Base-by-base conservation (phyloP, 1,140 invertebrate species). In the Formica selysi region DNA sequence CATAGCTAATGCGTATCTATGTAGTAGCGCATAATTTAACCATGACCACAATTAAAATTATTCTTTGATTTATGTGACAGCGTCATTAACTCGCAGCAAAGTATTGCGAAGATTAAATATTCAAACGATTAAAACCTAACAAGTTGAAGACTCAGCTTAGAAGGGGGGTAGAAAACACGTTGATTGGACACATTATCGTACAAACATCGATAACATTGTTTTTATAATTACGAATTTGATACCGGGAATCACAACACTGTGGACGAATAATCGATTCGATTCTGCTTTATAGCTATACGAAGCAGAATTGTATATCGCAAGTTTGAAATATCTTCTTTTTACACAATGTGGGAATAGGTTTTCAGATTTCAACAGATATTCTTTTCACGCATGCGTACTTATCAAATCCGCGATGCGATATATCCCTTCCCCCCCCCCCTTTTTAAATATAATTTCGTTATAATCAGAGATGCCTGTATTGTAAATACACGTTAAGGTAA, bases 1-100 rank as follows among this genome's bases (percentile, higher is more conserved):
- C 19, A 41, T 62, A 57, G 26, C n/a, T 48, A 68, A 51, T 29
- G 26, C 13, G 26, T 59, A 67, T 87, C 22, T 85, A 29, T 76
- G 62, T 64, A 87, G 61, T 80, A 65, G 79, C 61, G 48, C 61
- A 22, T 80, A 86, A 64, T 85, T 87, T 86, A 89, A 90, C 67
- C 79, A 88, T 86, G 87, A 92, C 85, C 88, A 51, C 16, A 90
- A 91, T 87, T 90, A 65, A 91, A 91, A 38, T 41, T 22, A 22
- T 67, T 79, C 61, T 67, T 54, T 29, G 16, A 73, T 70, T 59
- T 62, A 32, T 32, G 38, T 16, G 79, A 73, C 44, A 57, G 16
- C 11, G 26, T 76, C 22, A 76, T 87, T 29, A 38, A 74, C 26
- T 54, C 59, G 62, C 71, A 61, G 48, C 19, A 44, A 54, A 41